A percentile compares a stretch with the other conserved stretches of the same genome.
Evolutionary conservation across 1,140 invertebrate species (phyloP).

Genomic region (Pachyrhynchus sulphureomaculatus): DNA sequence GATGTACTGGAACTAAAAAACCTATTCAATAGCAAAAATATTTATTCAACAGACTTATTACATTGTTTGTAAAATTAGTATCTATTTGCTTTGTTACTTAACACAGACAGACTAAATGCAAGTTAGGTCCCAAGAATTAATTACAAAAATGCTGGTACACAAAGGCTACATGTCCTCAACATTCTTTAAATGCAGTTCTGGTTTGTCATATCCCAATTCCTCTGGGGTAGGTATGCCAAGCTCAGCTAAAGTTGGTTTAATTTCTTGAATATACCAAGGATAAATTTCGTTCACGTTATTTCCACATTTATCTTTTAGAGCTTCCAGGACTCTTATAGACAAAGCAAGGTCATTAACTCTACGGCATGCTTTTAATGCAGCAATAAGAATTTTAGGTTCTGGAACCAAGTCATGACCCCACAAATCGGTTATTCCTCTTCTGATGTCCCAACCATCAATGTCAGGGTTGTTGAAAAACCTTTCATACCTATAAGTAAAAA

Average conservation of each 20-base stretch:
- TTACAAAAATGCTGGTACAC: neutral
- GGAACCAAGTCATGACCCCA: constrained; percentile 91
- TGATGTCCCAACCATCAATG: constrained; percentile 95
- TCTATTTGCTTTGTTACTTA: neutral
- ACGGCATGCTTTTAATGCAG: constrained; percentile 88
- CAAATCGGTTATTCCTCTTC: constrained; percentile 82
- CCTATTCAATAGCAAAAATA: too few relatives aligned
- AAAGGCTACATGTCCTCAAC: constrained; percentile 63
- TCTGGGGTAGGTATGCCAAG: constrained; percentile 93
- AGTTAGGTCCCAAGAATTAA: neutral
- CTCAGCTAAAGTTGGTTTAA: constrained; percentile 88
- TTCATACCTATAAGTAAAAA: constrained; percentile 62
- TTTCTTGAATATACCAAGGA: constrained; percentile 91
- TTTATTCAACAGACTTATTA: neutral
- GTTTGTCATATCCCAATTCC: constrained; percentile 96
- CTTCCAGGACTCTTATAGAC: constrained; percentile 89
- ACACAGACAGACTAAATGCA: neutral
- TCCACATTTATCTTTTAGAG: constrained; percentile 90
- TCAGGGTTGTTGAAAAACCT: constrained; percentile 85
- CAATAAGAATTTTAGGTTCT: constrained; percentile 89
- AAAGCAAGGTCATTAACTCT: constrained; percentile 92
- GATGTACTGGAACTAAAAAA: too few relatives aligned
- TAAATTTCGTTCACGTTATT: constrained; percentile 76
- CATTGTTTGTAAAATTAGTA: neutral
- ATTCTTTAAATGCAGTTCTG: constrained; percentile 82